Percentiles rank a stretch among this genome's conserved stretches.
phyloP scores from a whole-genome alignment of 2,113 vertebrate species.

The Rhinolophus ferrumequinum region DNA sequence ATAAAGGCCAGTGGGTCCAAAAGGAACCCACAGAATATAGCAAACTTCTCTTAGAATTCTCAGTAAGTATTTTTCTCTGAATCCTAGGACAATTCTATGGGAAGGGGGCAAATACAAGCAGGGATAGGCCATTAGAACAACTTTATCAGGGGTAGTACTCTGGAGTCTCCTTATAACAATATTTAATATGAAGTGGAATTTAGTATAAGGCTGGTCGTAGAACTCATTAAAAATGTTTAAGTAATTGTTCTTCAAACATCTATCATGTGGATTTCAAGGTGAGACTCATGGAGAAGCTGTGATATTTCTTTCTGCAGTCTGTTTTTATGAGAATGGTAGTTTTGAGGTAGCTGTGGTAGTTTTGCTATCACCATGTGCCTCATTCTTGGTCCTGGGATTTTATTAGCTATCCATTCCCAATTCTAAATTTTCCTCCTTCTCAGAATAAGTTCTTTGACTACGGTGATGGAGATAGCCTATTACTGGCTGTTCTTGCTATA shows the following conservation, averaged over 20 bases:
- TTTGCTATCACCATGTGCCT: neutral
- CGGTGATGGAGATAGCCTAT: neutral
- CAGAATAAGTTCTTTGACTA: neutral
- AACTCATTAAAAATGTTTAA: neutral
- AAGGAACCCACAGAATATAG: neutral
- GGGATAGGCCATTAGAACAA: neutral
- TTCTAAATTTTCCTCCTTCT: conserved; percentile 9
- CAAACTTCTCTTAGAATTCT: neutral
- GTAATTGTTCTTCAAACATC: neutral
- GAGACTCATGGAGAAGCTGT: fast-evolving
- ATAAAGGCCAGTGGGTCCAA: neutral
- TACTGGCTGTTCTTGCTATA: neutral
- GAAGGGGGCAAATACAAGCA: neutral
- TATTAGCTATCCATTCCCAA: neutral
- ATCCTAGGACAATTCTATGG: neutral
- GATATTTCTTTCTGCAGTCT: neutral
- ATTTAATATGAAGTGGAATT: neutral
- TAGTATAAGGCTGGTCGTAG: neutral
- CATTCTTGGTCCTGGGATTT: neutral
- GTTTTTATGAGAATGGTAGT: neutral
- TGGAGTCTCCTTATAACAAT: neutral
- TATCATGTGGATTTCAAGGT: fast-evolving
- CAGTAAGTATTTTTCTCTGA: neutral
- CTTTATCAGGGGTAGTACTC: neutral
- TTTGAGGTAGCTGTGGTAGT: neutral